Evolutionary conservation across 2,888 invertebrate species (phyloP).

Genomic region (Seira ritae): DNA sequence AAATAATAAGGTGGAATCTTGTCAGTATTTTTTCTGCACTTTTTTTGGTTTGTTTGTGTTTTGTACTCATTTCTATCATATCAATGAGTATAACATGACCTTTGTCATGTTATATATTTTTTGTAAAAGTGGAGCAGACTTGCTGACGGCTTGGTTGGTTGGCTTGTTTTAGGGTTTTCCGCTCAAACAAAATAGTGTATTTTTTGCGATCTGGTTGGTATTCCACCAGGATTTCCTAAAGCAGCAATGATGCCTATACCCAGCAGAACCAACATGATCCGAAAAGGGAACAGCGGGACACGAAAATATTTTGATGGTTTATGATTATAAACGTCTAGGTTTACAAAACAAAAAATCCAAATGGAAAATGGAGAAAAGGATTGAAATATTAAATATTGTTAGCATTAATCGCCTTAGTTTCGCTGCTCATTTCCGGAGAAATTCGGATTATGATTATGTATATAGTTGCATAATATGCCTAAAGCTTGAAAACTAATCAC

Average conservation of each 20-base stretch:
- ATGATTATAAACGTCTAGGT: too few species aligned
- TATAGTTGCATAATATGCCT: too few species aligned
- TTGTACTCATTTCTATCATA: neutral
- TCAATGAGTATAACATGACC: neutral
- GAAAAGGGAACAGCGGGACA: neutral
- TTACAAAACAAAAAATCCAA: too few species aligned
- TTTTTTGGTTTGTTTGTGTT: neutral
- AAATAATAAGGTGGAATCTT: neutral
- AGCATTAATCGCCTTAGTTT: neutral
- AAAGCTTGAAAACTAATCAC: too few species aligned
- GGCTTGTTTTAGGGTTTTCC: neutral
- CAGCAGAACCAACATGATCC: too few species aligned
- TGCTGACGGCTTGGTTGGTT: neutral
- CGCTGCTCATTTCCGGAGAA: neutral
- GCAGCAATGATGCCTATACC: too few species aligned
- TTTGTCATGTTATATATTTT: neutral
- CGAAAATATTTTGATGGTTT: neutral
- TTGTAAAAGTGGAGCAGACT: neutral
- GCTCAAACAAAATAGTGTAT: neutral
- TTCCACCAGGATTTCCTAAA: neutral
- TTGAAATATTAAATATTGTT: too few species aligned
- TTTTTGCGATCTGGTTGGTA: neutral
- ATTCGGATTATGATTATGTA: too few species aligned
- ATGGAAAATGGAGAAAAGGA: too few species aligned
- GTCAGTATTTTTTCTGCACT: neutral